Base-by-base conservation (phyloP, 2,113 vertebrate species). In the Charadrius vociferus region DNA sequence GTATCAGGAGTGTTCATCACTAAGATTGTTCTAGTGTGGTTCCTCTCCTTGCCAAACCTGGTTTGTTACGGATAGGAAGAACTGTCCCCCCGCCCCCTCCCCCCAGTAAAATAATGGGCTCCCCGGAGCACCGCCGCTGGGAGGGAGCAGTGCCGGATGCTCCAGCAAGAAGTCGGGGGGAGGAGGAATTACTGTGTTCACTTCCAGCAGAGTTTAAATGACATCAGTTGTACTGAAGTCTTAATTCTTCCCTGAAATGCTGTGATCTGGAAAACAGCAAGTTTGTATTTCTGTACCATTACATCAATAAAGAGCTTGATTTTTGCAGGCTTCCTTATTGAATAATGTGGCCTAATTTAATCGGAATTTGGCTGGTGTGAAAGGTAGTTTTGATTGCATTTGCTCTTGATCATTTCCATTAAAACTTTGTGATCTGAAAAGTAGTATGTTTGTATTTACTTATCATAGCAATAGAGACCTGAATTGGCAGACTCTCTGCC, bases 401-500 rank as follows among this genome's bases (percentile, higher is more conserved):
- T 95, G 56, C 75, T 81, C 82, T 90, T 94, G 85, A 93, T 94
- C 12, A 24, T 96, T 94, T 70, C 63, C 47, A 58, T 90, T 90
- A 95, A 88, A 96, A 93, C 62, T 86, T 81, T 91, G 78, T 90
- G 73, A 95, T 90, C 72, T 87, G 86, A 63, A 80, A 89, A 90
- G 80, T 45, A 91, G 53, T 45, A 23, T 62, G 90, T 90, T 96
- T 96, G 62, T 96, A 67, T 96, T 96, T 91, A 88, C 89, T 96
- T 81, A 91, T 62, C 62, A 30, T 18, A 83, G 66, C 85, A 80
- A 65, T 27, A 53, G 86, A 82, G 79, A 70, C 32, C 71, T 90
- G 90, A 50, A 74, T 36, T 86, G 84, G 62, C 74, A 53, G 56
- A 16, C n/a, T 72, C 56, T 88, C 24, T 1, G 30, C 85, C 91